Percentiles rank a stretch among this genome's conserved stretches.
phyloP scores from a whole-genome alignment of 2,113 vertebrate species.

The Neodontobutis hainanensis region DNA sequence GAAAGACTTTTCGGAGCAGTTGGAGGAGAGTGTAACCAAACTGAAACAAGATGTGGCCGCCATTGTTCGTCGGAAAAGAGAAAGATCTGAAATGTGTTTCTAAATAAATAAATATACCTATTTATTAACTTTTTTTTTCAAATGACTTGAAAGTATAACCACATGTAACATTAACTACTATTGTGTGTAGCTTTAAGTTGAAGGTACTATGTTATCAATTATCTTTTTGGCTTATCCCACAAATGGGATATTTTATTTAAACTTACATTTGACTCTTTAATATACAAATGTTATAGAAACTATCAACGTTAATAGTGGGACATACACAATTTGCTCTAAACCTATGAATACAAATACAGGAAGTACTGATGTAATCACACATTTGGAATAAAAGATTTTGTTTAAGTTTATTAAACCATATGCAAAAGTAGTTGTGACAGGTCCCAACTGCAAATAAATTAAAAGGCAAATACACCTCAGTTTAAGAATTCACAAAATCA shows the following conservation, averaged over 20 bases:
- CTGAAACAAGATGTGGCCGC: slow-evolving; percentile 87
- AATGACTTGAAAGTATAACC: too few species aligned
- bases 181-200: too few species aligned
- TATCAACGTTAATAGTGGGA: background rate
- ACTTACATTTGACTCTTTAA: too few species aligned
- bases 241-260: too few species aligned
- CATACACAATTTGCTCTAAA: background rate
- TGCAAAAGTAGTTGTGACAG: slow-evolving; percentile 57
- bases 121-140: background rate
- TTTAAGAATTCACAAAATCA: slow-evolving; percentile 51
- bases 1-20: slow-evolving; percentile 83
- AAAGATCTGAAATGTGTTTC: slow-evolving; percentile 73
- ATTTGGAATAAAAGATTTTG: background rate
- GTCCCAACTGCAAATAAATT: slow-evolving; percentile 71
- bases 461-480: slow-evolving; percentile 61
- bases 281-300: too few species aligned
- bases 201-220: too few species aligned
- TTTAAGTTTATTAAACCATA: slow-evolving; percentile 69
- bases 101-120: slow-evolving; percentile 36
- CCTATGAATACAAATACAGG: background rate
- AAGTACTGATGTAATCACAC: background rate
- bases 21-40: slow-evolving; percentile 81
- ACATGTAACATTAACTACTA: too few species aligned
- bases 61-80: slow-evolving; percentile 85
- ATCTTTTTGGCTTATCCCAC: too few species aligned